Conservation (phyloP, 2,113 vertebrate species). For the Furnarius figulus region DNA sequence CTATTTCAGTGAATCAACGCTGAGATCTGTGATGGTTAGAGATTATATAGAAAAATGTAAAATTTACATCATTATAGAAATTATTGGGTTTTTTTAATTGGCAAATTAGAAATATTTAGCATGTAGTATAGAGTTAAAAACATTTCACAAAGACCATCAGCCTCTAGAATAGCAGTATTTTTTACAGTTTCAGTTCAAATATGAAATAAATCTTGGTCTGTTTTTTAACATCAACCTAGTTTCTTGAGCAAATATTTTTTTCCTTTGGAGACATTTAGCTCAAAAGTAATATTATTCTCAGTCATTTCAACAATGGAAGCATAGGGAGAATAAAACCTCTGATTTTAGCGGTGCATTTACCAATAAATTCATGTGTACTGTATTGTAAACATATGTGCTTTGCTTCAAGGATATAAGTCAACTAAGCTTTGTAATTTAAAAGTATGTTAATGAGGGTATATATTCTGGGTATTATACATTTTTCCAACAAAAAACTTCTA, state of each 20-base stretch:
- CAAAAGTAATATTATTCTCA: neutral
- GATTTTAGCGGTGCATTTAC: neutral
- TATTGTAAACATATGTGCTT: slow-evolving; percentile 28
- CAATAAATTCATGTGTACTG: neutral
- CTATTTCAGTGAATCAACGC: neutral
- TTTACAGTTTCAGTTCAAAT: neutral
- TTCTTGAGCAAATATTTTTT: neutral
- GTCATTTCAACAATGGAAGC: neutral
- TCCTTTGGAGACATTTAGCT: neutral
- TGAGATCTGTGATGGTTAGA: neutral
- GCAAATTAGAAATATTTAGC: neutral
- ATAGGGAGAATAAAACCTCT: neutral
- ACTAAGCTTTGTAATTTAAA: neutral
- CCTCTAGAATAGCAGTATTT: neutral
- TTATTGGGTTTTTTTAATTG: neutral
- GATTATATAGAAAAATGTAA: neutral
- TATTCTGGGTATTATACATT: neutral
- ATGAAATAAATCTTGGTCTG: neutral
- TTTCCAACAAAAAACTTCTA: neutral
- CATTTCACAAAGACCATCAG: neutral
- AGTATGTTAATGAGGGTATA: neutral
- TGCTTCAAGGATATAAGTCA: slow-evolving; percentile 5
- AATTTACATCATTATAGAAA: neutral
- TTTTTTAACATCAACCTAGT: neutral
- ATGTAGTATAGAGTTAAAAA: neutral